Base-by-base conservation (phyloP, 1,140 invertebrate species). In the Saccostrea cuccullata region DNA sequence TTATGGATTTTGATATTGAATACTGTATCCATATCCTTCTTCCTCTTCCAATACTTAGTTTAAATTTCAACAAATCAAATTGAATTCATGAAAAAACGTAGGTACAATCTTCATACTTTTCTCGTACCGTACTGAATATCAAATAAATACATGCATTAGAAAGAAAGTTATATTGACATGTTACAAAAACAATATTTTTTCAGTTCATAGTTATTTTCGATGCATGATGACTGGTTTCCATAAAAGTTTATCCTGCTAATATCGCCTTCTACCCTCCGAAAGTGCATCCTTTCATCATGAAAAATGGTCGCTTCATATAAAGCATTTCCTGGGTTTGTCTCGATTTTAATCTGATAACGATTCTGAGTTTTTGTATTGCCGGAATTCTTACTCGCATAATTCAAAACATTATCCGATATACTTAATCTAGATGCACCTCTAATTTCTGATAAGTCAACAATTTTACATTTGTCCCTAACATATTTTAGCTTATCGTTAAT, bases 191-290 rank as follows among this genome's bases (percentile, higher is more conserved):
- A 47, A 47, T 47, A 47, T 47, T 47, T 47, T 47, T 47, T 47
- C 47, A 47, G 47, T 47, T 47, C 47, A 47, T 47, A 47, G 47
- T 47, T 47, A 58, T 90, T 90, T n/a, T 92, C 60, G 26, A 94
- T 91, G 90, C 94, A 95, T 23, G 89, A 73, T 12, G 94, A 92
- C 84, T 94, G 92, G 55, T 91, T 88, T 8, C 92, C 93, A 85
- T 94, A 94, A n/a, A 87, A 87, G 83, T 94, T 95, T 47, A 94
- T 93, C 12, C 94, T 89, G 60, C 94, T 94, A 30, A 95, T 90
- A 60, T 93, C 93, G 12, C 92, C 93, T 9, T 91, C 86, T 36
- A 93, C 85, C 17, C 83, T 88, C 82, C 86, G 92, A 0, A 23
- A 60, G 11, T 89, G 83, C 36, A 82, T 36, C 12, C n/a, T 67